Evolutionary conservation across 2,888 invertebrate genomes (phyloP), one percentile per base, ranked within the genome.

Genomic region (Drosophila bunnanda): DNA sequence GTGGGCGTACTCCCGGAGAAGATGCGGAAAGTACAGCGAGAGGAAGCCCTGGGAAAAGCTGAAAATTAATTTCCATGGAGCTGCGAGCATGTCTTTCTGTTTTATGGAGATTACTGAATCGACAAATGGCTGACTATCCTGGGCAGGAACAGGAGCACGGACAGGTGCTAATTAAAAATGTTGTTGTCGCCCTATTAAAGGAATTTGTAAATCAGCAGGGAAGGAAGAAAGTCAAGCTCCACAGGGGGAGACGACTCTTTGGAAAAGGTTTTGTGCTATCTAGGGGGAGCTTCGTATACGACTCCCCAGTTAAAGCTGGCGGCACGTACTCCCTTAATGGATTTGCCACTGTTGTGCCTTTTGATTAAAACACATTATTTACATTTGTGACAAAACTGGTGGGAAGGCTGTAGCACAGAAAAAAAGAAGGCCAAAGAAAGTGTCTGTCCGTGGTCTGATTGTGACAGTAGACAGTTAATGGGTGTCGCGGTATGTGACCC

Each of bases 301-400:
- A 15, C 20, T 54, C 36, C 22, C 52, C 62, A 44, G 53, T 75
- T 78, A 20, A 77, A 64, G 62, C 59, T 41, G 67, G 93, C 95
- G 43, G 95, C 96, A 39, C 96, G 96, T 93, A 76, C 71, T 30
- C 44, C 39, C 53, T 79, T 88, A 82, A 88, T 88, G 86, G 88
- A 78, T 82, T 77, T 61, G 22, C 67, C 65, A 46, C 61, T 69
- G 78, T 75, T 75, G 78, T 76, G 56, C 74, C 69, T 79, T 65
- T 76, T 79, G 79, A 87, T 81, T 79, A 81, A 81, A 84, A 76
- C 59, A 61, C 75, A 74, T 81, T 80, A 87, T 77, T 81, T 76
- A 78, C 81, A 78, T 76, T 77, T 75, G 86, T 57, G 68, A 78
- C 70, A 64, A 39, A 66, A 38, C 52, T 36, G 17, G n/a, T n/a